Evolutionary conservation across 2,888 invertebrate genomes (phyloP).

Genomic region (Pantelozetes paolii): DNA sequence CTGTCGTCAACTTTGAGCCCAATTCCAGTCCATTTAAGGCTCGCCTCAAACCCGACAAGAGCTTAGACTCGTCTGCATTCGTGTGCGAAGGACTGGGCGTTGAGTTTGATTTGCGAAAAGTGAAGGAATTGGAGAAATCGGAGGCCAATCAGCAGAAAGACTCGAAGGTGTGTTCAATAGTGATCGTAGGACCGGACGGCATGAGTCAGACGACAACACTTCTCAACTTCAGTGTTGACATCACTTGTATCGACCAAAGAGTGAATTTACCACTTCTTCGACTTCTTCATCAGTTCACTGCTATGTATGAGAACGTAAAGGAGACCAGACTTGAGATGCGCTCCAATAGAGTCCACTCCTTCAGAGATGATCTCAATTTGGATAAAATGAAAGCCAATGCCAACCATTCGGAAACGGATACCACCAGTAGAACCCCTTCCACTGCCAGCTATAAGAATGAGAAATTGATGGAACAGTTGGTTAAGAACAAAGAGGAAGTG

Average conservation of each 20-base stretch:
- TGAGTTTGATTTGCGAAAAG: slow-evolving; percentile 80
- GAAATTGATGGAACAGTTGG: not conserved
- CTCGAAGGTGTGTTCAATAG: slow-evolving; percentile 59
- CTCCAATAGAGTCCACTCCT: slow-evolving; percentile 59
- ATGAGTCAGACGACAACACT: slow-evolving; percentile 70
- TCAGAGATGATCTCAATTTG: slow-evolving; percentile 44
- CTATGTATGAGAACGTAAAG: slow-evolving; percentile 95
- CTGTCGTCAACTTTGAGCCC: slow-evolving; percentile 41
- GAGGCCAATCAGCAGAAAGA: slow-evolving; percentile 51
- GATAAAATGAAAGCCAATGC: not conserved
- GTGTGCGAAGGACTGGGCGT: slow-evolving; percentile 84
- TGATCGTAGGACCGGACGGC: slow-evolving; percentile 62
- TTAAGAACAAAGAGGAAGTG: slow-evolving; percentile 5
- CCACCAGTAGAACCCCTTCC: slow-evolving; percentile 32
- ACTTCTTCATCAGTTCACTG: slow-evolving; percentile 88
- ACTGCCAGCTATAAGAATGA: slow-evolving; percentile 31
- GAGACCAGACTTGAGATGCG: slow-evolving; percentile 86
- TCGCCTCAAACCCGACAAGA: slow-evolving; percentile 61
- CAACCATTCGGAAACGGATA: slow-evolving; percentile 31
- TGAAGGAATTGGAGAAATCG: slow-evolving; percentile 68
- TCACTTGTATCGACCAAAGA: slow-evolving; percentile 86
- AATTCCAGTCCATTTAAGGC: slow-evolving; percentile 49
- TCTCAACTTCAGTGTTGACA: slow-evolving; percentile 80
- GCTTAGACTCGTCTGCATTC: slow-evolving; percentile 73
- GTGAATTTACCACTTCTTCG: slow-evolving; percentile 93